phyloP scores from a whole-genome alignment of 2,888 invertebrate genomes.

The Drosophila diplacantha region DNA sequence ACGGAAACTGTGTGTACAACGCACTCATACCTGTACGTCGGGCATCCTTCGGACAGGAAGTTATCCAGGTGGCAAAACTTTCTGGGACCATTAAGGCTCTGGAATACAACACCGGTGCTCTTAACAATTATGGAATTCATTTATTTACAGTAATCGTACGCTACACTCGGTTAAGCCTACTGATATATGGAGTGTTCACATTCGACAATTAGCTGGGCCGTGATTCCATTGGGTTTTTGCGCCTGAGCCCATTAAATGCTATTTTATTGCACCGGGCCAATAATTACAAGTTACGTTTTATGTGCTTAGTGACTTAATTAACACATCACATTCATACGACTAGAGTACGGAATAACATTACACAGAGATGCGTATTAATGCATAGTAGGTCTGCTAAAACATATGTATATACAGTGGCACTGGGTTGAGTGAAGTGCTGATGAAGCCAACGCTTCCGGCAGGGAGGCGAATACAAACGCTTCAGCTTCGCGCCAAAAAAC shows the following conservation, averaged over 20 bases:
- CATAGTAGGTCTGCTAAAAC: constrained; percentile 17
- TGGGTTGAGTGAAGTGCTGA: constrained; percentile 1
- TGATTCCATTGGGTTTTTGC: background rate
- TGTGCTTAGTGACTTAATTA: constrained; percentile 38
- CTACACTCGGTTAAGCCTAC: constrained; percentile 24
- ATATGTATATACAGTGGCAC: constrained; percentile 22
- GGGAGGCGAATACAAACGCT: too few species aligned
- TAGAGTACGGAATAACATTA: constrained; percentile 18
- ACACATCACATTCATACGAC: constrained; percentile 53
- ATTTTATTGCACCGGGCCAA: constrained; percentile 36
- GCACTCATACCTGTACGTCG: background rate
- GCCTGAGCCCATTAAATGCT: constrained; percentile 15
- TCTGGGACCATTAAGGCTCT: too few species aligned
- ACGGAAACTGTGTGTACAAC: background rate
- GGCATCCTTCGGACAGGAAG: background rate
- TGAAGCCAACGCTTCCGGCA: background rate
- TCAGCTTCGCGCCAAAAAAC: constrained; percentile 7
- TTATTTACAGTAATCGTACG: constrained; percentile 31
- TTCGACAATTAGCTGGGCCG: constrained; percentile 13
- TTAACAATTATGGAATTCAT: constrained; percentile 37
- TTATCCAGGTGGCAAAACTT: background rate
- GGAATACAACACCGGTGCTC: constrained; percentile 6
- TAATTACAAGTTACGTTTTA: constrained; percentile 29
- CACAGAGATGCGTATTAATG: constrained; percentile 12
- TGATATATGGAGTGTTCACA: constrained; percentile 24